A percentile compares a stretch with the other conserved stretches of the same genome.
Evolutionary conservation across 2,888 invertebrate species (phyloP).

Genomic region (Eucera pruinosa): DNA sequence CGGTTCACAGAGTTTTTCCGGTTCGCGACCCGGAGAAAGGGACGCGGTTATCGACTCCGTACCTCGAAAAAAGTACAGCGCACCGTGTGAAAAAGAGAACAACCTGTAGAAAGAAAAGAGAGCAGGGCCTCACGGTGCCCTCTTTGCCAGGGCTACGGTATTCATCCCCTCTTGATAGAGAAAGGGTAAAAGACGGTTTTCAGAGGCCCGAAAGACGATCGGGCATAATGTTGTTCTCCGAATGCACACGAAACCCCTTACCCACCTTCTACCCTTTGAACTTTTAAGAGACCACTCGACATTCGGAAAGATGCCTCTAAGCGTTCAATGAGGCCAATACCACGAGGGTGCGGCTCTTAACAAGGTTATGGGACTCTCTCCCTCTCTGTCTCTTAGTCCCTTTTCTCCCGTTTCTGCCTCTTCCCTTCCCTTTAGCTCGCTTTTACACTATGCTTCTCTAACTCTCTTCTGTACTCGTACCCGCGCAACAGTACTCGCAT

Average conservation of each 20-base stretch:
- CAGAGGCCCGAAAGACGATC: conserved; percentile 45
- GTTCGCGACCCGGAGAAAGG: background rate
- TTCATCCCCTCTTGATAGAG: conserved; percentile 9
- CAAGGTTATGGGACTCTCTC: conserved; percentile 77
- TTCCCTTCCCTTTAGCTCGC: conserved; percentile 9
- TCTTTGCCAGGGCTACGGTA: background rate
- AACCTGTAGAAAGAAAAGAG: too few relatives aligned
- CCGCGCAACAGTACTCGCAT: background rate
- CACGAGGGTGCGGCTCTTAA: conserved; percentile 80
- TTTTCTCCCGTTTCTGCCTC: conserved; percentile 19
- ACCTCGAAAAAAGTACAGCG: background rate
- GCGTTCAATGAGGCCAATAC: conserved; percentile 79
- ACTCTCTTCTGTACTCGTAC: background rate
- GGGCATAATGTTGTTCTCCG: conserved; percentile 47
- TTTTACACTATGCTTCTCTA: conserved; percentile 1
- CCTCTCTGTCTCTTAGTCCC: conserved; percentile 30
- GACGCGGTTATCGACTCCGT: background rate
- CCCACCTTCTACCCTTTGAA: conserved; percentile 68
- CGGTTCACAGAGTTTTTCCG: background rate
- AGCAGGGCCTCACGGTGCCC: too few relatives aligned
- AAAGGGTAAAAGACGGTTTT: conserved; percentile 33
- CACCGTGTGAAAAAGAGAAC: too few relatives aligned
- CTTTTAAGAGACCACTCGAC: conserved; percentile 74
- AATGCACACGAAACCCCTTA: conserved; percentile 52
- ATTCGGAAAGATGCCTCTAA: conserved; percentile 74